Percentiles rank a stretch among this genome's conserved stretches.
phyloP scores from a whole-genome alignment of 2,797 vertebrate genomes.

The Rhinella marina region DNA sequence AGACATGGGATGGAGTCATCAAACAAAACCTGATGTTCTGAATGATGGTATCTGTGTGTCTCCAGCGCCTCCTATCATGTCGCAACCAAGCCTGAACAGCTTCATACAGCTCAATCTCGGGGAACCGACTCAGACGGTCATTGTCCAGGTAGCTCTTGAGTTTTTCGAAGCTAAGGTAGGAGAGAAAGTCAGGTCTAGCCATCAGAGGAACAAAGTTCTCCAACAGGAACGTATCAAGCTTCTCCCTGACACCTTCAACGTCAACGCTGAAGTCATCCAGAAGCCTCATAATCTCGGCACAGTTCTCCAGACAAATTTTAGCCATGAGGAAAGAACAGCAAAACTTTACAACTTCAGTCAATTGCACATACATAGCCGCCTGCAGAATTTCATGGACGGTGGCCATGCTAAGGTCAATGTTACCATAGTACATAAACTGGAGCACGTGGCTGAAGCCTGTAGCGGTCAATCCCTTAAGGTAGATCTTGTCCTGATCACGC shows the following conservation, averaged over 20 bases:
- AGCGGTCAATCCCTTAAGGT: constrained; percentile 97
- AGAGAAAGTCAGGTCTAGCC: constrained; percentile 95
- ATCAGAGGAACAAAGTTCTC: constrained; percentile 99
- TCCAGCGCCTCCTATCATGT: constrained; percentile 96
- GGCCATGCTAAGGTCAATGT: constrained; percentile 98
- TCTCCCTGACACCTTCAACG: constrained; percentile 97
- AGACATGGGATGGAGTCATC: constrained; percentile 97
- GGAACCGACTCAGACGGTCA: constrained; percentile 93
- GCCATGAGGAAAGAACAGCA: constrained; percentile 98
- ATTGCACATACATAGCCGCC: constrained; percentile 98
- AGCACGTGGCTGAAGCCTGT: constrained; percentile 97
- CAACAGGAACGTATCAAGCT: constrained; percentile 92
- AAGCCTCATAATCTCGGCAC: constrained; percentile 97
- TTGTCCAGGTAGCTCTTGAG: constrained; percentile 95
- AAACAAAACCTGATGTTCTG: constrained; percentile 98
- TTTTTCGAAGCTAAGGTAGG: constrained; percentile 97
- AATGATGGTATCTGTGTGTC: constrained; percentile 96
- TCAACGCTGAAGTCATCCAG: constrained; percentile 99
- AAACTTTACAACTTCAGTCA: constrained; percentile 98
- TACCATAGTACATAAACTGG: constrained; percentile 99
- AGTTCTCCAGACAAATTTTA: constrained; percentile 99
- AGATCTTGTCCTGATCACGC: constrained; percentile 98
- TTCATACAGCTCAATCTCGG: constrained; percentile 97
- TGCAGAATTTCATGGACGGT: constrained; percentile 98
- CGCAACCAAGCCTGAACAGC: constrained; percentile 96